Conservation (phyloP, 2,797 vertebrate species). For the Eleutherodactylus coqui region DNA sequence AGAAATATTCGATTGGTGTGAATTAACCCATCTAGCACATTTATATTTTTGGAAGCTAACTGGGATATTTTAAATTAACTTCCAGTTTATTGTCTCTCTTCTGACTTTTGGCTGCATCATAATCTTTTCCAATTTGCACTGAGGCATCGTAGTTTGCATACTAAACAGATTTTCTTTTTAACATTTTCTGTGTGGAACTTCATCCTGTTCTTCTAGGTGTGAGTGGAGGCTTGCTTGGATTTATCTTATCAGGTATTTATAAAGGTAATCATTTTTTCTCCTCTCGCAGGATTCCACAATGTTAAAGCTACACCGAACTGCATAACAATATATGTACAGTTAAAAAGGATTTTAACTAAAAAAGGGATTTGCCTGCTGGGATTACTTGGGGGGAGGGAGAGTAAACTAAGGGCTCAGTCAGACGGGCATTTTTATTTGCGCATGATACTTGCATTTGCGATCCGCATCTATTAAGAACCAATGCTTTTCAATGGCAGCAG, state of each 20-base stretch:
- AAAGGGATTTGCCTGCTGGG: not conserved
- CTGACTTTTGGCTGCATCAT: conserved; percentile 31
- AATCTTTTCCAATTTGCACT: conserved; percentile 20
- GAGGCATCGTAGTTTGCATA: conserved; percentile 11
- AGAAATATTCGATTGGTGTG: not conserved
- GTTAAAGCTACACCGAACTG: not conserved
- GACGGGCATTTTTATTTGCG: too few relatives aligned
- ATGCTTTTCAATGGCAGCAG: too few relatives aligned
- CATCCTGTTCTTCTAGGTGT: conserved; percentile 10
- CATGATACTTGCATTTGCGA: too few relatives aligned
- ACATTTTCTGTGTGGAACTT: conserved; percentile 23
- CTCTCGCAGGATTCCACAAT: not conserved
- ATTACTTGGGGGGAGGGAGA: too few relatives aligned
- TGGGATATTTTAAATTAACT: conserved; percentile 33
- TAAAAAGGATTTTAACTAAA: not conserved
- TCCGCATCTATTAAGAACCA: too few relatives aligned
- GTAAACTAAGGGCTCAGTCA: too few relatives aligned
- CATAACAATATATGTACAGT: not conserved
- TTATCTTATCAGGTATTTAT: conserved; percentile 18
- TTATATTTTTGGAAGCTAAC: conserved; percentile 25
- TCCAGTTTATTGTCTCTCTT: conserved; percentile 29
- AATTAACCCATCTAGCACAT: conserved; percentile 13
- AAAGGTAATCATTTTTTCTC: conserved; percentile 11
- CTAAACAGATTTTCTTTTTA: conserved; percentile 30
- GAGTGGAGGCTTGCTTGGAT: not conserved